Base-by-base conservation (phyloP, 2,797 vertebrate genomes). In the Pangasius krempfi region DNA sequence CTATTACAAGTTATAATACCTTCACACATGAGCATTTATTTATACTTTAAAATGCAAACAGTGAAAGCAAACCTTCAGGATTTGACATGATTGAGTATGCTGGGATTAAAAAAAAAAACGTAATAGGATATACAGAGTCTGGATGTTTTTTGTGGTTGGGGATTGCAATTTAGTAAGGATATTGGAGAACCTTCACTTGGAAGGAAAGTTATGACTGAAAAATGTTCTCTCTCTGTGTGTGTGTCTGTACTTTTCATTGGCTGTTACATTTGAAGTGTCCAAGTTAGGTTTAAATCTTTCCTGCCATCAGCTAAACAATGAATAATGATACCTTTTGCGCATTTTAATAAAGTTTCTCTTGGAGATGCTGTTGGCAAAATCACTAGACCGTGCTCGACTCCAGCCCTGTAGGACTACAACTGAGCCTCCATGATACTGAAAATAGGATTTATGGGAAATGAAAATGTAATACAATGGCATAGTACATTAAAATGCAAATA, bases 281-380 rank as follows among this genome's bases (percentile, higher is more conserved):
- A 47, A 83, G 81, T 47, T 64, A 20, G 14, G 25, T 64, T 47
- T 83, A 83, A 83, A 83, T 64, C 58, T 64, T 83, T 50, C 81
- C 64, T 83, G 81, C 81, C 81, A 47, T 84, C 62, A 68, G 44
- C 68, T 52, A 50, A 68, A 84, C 82, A 84, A 84, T 84, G 62
- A 84, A 68, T 66, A 84, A 84, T 52, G 82, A 82, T 62, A 62
- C 62, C 62, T 66, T 84, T 84, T 68, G 82, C 68, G 82, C 82
- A 84, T 68, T 84, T 68, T 30, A 66, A 84, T 68, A 33, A 84
- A 84, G 82, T 84, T 50, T 84, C 62, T 68, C 25, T 84, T 84
- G 82, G 82, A 66, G 44, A 84, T 84, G 60, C 14, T 66, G 60
- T 47, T 62, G 58, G 80, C 58, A 64, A n/a, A 83, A 50, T 66